Conservation (phyloP, 2,888 invertebrate species). For the Aplocera efformata region DNA sequence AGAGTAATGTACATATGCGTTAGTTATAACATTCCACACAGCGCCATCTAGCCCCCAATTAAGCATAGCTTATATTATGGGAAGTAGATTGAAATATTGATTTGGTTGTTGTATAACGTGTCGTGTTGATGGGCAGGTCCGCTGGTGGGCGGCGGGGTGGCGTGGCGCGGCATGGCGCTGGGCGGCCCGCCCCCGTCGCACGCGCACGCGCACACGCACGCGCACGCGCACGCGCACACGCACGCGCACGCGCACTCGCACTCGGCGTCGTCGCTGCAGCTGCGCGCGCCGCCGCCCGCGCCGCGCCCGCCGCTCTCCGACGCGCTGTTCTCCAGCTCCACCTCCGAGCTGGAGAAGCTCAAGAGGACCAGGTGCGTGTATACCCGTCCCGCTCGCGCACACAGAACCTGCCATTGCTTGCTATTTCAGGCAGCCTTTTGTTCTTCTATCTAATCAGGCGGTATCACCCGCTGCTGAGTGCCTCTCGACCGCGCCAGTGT, state of each 20-base stretch:
- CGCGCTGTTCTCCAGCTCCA: conserved; percentile 53
- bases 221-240: conserved; percentile 23
- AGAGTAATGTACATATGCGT: no score
- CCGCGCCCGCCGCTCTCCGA: conserved; percentile 40
- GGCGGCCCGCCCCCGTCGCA: conserved; percentile 26
- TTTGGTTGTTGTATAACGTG: no score
- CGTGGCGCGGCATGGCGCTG: conserved; percentile 29
- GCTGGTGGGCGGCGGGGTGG: conserved; percentile 26
- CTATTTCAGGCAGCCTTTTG: no score
- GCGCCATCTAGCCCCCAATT: no score
- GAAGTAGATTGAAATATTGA: no score
- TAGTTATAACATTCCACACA: no score
- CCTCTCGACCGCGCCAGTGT: no score
- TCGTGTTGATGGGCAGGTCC: no score
- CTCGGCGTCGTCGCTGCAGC: conserved; percentile 43
- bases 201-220: conserved; percentile 22
- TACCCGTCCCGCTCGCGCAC: neutral
- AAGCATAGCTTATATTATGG: no score
- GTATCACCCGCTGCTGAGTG: no score
- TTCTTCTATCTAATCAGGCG: no score
- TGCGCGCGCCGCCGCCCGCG: conserved; percentile 30
- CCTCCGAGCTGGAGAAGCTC: conserved; percentile 60
- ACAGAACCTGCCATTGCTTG: no score
- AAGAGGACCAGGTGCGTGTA: conserved; percentile 46
- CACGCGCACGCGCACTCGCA: conserved; percentile 35